Conservation (phyloP, 2,113 vertebrate species). For the Phoenicopterus ruber region DNA sequence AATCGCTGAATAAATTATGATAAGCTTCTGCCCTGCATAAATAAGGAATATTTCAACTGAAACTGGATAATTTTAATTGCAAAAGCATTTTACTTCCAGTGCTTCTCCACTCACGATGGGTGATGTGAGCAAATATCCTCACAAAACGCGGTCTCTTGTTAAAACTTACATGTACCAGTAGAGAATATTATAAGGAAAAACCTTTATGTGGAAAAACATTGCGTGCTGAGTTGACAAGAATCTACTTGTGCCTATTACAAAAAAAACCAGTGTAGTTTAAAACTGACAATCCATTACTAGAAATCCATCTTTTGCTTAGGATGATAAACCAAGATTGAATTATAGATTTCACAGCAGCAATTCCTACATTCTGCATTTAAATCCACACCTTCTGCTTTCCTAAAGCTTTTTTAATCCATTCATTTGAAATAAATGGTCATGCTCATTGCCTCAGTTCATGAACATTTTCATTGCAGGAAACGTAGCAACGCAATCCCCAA, state of each 20-base stretch:
- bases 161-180: neutral
- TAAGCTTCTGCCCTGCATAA: neutral
- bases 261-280: neutral
- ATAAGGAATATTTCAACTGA: neutral
- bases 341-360: slow-evolving; percentile 44
- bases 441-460: neutral
- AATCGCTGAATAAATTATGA: slow-evolving; percentile 3
- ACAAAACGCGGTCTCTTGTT: neutral
- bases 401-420: slow-evolving; percentile 17
- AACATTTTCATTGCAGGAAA: neutral
- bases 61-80: neutral
- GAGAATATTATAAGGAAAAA: neutral
- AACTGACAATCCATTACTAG: slow-evolving; percentile 45
- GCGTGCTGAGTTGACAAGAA: slow-evolving; percentile 12
- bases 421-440: slow-evolving; percentile 48
- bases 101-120: neutral
- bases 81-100: neutral
- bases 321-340: slow-evolving; percentile 65
- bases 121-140: neutral
- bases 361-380: neutral
- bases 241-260: slow-evolving; percentile 29
- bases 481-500: neutral
- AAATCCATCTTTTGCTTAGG: slow-evolving; percentile 43
- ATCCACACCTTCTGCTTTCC: slow-evolving; percentile 30
- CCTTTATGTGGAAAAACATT: neutral